Evolutionary conservation across 64 coral and sea anemone species (phyloP), one percentile per base, ranked within the genome.

Genomic region (Stichodactyla helianthus): DNA sequence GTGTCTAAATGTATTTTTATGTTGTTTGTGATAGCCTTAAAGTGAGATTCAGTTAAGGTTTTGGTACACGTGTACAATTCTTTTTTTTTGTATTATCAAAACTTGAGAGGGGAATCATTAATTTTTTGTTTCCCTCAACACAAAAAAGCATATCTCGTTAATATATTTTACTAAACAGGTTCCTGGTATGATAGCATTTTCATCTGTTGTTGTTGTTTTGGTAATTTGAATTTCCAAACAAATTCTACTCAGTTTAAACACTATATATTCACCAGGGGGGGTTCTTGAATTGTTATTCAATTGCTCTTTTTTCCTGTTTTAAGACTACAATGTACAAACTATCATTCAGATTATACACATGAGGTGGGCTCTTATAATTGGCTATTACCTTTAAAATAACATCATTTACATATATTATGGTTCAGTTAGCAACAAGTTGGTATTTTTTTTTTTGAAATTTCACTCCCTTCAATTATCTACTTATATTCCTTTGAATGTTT

Each of bases 351-450:
- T 31, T 6, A 13, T 31, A 27, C 12, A 74, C 4, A 31, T 74
- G 68, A 74, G 17, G 10, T 74, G 68, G 68, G 31, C 25, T 10
- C 1, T 74, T 31, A 8, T 31, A 27, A 74, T 74, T 74, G 68
- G 68, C 25, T 74, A 10, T 26, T 74, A 10, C 12, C 5, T 22
- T 74, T 74, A 13, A 27, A 74, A 74, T 27, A 19, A 7, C 68
- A 28, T 74, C 68, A 74, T 74, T 74, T 12, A 74, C 68, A 74
- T 74, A 74, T 27, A 13, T 74, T 74, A 74, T 74, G 68, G 23
- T 13, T 31, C 22, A 74, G 9, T 26, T 3, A 23, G 25, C 5
- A 27, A 11, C 10, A 11, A 74, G 8, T 74, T 74, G n/a, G 2
- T 22, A 65, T 2, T 59, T 10, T 1, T 4, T 59, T 10, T 59